Conservation (phyloP, 2,888 invertebrate genomes). For the Gerris lacustris region DNA sequence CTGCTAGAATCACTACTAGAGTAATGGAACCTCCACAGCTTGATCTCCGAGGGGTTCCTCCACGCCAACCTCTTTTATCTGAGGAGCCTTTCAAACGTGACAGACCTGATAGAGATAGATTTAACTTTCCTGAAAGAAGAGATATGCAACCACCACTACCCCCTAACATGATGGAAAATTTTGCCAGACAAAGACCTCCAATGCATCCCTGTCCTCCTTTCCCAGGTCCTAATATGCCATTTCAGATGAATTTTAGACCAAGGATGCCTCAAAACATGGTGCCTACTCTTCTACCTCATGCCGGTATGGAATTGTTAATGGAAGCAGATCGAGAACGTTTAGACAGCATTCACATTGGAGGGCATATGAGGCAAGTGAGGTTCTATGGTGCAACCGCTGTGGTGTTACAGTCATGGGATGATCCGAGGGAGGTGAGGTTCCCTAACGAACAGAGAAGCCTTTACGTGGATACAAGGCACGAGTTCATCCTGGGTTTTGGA, state of each 20-base stretch:
- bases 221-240: neutral
- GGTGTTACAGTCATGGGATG: slow-evolving; percentile 72
- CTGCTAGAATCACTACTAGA: neutral
- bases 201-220: neutral
- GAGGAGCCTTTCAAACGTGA: neutral
- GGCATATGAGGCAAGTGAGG: slow-evolving; percentile 63
- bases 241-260: neutral
- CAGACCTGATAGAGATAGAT: neutral
- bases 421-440: slow-evolving; percentile 74
- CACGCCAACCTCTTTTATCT: neutral
- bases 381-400: slow-evolving; percentile 77
- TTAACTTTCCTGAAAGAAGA: neutral
- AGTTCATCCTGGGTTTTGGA: slow-evolving; percentile 28
- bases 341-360: slow-evolving; percentile 47
- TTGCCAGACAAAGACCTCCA: neutral
- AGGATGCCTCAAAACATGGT: neutral
- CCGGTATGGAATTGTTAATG: neutral
- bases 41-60: neutral
- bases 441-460: slow-evolving; percentile 64
- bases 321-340: neutral
- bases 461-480: slow-evolving; percentile 52
- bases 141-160: neutral
- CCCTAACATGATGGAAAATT: neutral
- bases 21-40: neutral
- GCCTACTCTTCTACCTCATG: neutral